These are phyloP conservation scores for Lophius piscatorius DNA, from an alignment of 2,113 vertebrate species.

Conservation along the genomic window DNA sequence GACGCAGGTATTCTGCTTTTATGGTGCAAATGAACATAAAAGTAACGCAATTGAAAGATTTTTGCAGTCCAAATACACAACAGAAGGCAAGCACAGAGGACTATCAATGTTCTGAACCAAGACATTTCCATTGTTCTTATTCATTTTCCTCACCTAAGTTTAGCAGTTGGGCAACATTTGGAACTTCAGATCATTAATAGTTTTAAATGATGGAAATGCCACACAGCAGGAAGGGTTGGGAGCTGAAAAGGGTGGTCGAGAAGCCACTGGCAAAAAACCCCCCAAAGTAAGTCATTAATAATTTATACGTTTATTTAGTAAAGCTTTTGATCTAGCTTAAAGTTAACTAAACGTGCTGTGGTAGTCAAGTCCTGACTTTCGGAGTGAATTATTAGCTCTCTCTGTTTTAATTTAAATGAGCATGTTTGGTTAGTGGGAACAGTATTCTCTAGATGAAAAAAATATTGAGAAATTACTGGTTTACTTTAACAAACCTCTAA, in stretches of 20 bases:
- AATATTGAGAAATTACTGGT: not conserved
- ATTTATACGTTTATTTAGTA: too few species aligned
- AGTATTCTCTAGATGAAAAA: not conserved
- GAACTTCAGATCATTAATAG: constrained; percentile 5
- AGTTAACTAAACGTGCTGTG: not conserved
- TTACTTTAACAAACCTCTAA: not conserved
- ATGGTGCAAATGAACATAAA: too few species aligned
- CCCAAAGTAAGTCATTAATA: too few species aligned
- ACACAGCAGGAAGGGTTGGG: not conserved
- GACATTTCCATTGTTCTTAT: not conserved
- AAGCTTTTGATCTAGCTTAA: not conserved
- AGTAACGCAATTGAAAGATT: too few species aligned
- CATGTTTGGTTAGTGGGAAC: not conserved
- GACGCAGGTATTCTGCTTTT: too few species aligned
- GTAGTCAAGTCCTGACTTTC: too few species aligned
- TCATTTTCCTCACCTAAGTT: constrained; percentile 5
- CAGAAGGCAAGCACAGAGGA: not conserved
- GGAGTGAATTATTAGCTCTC: too few species aligned
- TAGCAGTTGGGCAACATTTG: not conserved
- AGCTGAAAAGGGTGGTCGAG: not conserved
- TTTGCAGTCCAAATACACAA: too few species aligned
- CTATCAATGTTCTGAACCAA: not conserved
- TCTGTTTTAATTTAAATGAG: too few species aligned
- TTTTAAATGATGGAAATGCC: not conserved
- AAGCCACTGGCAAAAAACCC: too few species aligned